Evolutionary conservation across 2,888 invertebrate species (phyloP).

Genomic region (Cecidostiba fungosa): DNA sequence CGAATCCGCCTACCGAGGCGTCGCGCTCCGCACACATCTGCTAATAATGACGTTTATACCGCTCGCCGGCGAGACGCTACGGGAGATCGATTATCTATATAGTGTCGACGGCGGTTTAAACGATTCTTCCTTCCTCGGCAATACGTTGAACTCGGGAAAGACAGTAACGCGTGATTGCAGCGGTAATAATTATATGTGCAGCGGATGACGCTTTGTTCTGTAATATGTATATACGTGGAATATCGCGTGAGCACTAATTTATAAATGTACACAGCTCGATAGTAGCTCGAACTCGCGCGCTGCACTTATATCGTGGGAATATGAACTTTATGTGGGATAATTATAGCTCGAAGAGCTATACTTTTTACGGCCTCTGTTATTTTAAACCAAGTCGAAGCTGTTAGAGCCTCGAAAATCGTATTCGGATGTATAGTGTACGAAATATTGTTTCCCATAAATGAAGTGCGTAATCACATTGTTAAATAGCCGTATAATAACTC

Average conservation of each 20-base stretch:
- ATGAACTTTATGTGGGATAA: constrained; percentile 44
- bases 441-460: not conserved
- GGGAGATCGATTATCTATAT: constrained; percentile 1
- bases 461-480: not conserved
- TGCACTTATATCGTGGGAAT: constrained; percentile 49
- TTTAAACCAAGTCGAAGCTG: not conserved
- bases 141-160: too few relatives aligned
- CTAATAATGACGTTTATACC: not conserved
- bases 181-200: not conserved
- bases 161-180: constrained; percentile 8
- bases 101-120: not conserved
- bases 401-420: not conserved
- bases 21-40: not conserved
- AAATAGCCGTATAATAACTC: too few relatives aligned
- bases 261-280: not conserved
- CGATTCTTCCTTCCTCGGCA: not conserved
- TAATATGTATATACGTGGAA: not conserved
- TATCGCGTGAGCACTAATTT: not conserved
- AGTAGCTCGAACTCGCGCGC: not conserved
- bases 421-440: not conserved
- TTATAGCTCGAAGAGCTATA: not conserved
- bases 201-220: constrained; percentile 30
- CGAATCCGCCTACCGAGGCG: constrained; percentile 16
- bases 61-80: too few relatives aligned
- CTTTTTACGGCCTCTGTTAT: constrained; percentile 27